Evolutionary conservation across 2,113 vertebrate species (phyloP).

Genomic region (Strigops habroptila): DNA sequence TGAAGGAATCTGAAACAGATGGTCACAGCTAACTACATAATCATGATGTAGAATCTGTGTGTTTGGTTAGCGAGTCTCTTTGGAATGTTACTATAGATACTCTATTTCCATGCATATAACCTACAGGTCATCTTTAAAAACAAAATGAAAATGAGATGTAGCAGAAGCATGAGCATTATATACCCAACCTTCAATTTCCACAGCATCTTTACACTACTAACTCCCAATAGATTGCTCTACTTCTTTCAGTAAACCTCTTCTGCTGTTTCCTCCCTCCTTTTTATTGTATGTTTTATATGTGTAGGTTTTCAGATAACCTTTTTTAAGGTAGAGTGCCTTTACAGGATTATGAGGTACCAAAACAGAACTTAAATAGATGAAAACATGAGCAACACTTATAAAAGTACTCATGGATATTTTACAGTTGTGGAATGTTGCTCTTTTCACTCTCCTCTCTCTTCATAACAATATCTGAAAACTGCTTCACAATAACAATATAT

Average conservation of each 20-base stretch:
- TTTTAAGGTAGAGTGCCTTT: background rate
- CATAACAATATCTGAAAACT: background rate
- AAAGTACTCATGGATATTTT: background rate
- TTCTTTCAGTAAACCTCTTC: background rate
- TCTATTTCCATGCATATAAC: background rate
- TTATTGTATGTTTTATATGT: background rate
- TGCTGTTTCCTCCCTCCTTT: background rate
- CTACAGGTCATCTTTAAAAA: background rate
- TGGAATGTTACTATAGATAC: background rate
- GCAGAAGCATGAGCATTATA: background rate
- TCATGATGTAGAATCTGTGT: background rate
- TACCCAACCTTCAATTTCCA: background rate
- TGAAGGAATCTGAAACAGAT: background rate
- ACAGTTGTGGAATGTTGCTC: background rate
- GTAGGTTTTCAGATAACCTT: background rate
- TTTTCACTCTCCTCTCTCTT: background rate
- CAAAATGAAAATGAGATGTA: background rate
- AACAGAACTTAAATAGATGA: background rate
- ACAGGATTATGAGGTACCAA: background rate
- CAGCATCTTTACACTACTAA: background rate
- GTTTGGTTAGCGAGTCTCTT: background rate
- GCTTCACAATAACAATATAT: background rate
- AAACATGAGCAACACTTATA: background rate
- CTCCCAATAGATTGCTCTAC: background rate
- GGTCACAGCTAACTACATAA: background rate